A percentile compares a stretch with the other conserved stretches of the same genome.
Evolutionary conservation across 2,797 vertebrate species (phyloP).

Genomic region (Cynopterus sphinx): DNA sequence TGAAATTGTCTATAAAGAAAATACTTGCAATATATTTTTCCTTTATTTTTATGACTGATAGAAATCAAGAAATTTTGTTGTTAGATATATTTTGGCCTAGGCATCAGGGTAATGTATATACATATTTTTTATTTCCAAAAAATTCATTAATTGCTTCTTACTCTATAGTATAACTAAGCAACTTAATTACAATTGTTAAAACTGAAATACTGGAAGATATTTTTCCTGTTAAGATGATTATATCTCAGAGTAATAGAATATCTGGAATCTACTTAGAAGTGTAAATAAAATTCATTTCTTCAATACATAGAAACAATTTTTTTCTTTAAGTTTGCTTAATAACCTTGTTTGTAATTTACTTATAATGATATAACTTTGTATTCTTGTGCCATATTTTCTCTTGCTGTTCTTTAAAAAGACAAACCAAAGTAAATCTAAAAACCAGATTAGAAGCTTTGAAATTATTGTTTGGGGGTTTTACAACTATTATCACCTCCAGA

Average conservation of each 20-base stretch:
- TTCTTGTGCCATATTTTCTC: constrained; percentile 62
- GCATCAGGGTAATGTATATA: constrained; percentile 80
- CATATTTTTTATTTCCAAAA: constrained; percentile 82
- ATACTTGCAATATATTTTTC: constrained; percentile 82
- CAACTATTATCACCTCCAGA: not conserved
- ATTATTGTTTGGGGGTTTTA: constrained; percentile 29
- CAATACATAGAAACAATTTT: constrained; percentile 61
- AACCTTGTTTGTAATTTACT: constrained; percentile 33
- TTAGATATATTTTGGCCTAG: constrained; percentile 83
- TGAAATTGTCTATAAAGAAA: constrained; percentile 79
- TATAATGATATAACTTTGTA: constrained; percentile 67
- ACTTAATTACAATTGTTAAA: constrained; percentile 74
- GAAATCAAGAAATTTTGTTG: constrained; percentile 84
- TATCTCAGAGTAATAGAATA: constrained; percentile 63
- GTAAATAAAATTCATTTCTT: constrained; percentile 77
- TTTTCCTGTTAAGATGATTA: constrained; percentile 69
- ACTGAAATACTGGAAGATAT: constrained; percentile 72
- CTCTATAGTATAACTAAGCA: constrained; percentile 66
- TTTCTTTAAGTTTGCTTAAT: constrained; percentile 58
- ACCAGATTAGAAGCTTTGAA: constrained; percentile 35
- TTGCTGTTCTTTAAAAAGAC: constrained; percentile 49
- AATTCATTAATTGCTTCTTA: constrained; percentile 74
- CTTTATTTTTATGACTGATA: constrained; percentile 84
- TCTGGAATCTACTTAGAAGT: constrained; percentile 66
- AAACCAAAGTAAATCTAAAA: constrained; percentile 66